Conservation (phyloP, 1,140 invertebrate species). For the Lucilia sericata region DNA sequence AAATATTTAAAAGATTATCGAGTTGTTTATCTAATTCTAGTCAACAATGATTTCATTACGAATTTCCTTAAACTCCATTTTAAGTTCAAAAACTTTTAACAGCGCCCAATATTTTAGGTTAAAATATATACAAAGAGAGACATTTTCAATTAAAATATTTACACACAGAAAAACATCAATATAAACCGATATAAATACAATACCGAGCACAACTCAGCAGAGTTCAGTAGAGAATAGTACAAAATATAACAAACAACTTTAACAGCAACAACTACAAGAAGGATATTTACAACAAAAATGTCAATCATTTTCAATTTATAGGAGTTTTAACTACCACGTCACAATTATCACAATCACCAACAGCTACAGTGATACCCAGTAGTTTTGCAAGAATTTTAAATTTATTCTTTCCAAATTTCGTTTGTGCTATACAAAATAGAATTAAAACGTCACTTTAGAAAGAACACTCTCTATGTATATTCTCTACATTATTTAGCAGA, state of each 20-base stretch:
- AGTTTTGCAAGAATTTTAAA: too few species aligned
- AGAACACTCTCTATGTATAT: too few species aligned
- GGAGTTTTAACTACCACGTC: constrained; percentile 2
- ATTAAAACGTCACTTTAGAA: too few species aligned
- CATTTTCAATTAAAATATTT: constrained; percentile 9
- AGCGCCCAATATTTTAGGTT: not conserved
- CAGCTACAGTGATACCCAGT: not conserved
- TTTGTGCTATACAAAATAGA: too few species aligned
- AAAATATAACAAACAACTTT: not conserved
- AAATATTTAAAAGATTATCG: too few species aligned
- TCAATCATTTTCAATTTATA: not conserved
- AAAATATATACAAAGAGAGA: not conserved
- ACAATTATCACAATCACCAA: not conserved
- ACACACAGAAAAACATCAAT: not conserved
- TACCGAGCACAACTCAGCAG: not conserved
- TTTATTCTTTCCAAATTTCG: too few species aligned
- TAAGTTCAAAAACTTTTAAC: not conserved
- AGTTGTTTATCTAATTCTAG: too few species aligned
- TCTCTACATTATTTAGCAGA: too few species aligned
- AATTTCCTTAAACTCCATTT: not conserved
- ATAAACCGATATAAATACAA: not conserved
- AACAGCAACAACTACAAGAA: not conserved
- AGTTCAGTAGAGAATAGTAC: not conserved
- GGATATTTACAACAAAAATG: not conserved
- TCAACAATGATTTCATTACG: too few species aligned